These are phyloP conservation scores for Ibidorhyncha struthersii DNA, from an alignment of 2,113 vertebrate species.

Conservation along the genomic window DNA sequence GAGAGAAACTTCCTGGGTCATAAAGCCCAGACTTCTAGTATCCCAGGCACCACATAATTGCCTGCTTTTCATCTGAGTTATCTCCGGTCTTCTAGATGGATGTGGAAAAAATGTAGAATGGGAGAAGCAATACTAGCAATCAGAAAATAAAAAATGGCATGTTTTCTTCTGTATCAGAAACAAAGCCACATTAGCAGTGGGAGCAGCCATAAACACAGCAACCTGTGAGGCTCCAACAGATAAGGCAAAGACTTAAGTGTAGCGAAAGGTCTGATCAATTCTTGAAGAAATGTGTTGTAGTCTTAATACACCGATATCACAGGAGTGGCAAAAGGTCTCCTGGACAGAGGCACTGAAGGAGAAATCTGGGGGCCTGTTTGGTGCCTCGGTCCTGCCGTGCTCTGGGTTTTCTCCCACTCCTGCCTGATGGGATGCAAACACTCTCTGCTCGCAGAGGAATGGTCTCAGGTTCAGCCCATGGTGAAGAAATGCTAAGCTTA, in stretches of 20 bases:
- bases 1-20: slow-evolving; percentile 44
- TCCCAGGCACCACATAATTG: slow-evolving; percentile 56
- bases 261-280: not conserved
- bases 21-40: slow-evolving; percentile 30
- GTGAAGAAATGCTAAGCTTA: not conserved
- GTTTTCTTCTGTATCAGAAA: not conserved
- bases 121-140: not conserved
- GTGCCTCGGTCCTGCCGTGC: not conserved
- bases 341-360: not conserved
- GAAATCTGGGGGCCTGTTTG: not conserved
- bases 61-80: slow-evolving; percentile 34
- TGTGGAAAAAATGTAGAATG: not conserved
- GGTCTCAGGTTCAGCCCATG: not conserved
- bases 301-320: not conserved
- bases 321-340: not conserved
- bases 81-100: not conserved
- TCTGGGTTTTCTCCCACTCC: not conserved
- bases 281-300: not conserved
- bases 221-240: not conserved
- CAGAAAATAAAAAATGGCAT: not conserved
- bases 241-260: not conserved
- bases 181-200: not conserved
- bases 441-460: fast-evolving
- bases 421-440: not conserved
- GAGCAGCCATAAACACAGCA: not conserved